These are phyloP conservation scores for Drosophila buzzatii DNA, from an alignment of 2,888 invertebrate species.

Conservation along the genomic window DNA sequence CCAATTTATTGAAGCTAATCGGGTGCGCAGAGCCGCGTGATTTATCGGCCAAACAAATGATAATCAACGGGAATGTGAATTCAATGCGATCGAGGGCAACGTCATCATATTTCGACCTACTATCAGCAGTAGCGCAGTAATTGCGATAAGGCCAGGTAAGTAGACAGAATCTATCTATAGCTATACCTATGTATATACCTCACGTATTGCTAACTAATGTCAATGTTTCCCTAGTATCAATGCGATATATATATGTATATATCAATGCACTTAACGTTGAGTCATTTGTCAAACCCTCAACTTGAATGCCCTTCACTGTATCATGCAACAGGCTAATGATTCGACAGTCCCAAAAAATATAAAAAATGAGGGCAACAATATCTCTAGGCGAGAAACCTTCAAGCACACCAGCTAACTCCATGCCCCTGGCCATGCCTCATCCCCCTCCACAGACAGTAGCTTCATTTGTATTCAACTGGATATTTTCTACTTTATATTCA, in stretches of 20 bases:
- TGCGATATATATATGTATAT: slow-evolving; percentile 2
- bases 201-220: not conserved
- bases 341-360: slow-evolving; percentile 13
- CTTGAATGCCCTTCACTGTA: slow-evolving; percentile 18
- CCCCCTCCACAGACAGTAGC: not conserved
- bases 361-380: not conserved
- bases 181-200: not conserved
- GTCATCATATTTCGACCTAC: slow-evolving; percentile 29
- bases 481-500: slow-evolving; percentile 8
- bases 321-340: slow-evolving; percentile 45
- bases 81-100: slow-evolving; percentile 17
- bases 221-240: not conserved
- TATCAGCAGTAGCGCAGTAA: slow-evolving; percentile 36
- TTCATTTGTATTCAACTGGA: slow-evolving; percentile 44
- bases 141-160: slow-evolving; percentile 37
- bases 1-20: slow-evolving; percentile 58
- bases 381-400: slow-evolving; percentile 12
- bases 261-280: slow-evolving; percentile 49
- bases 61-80: slow-evolving; percentile 24
- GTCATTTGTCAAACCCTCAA: slow-evolving; percentile 36
- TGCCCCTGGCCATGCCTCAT: not conserved
- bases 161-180: slow-evolving; percentile 12
- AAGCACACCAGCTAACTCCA: not conserved
- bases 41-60: slow-evolving; percentile 50
- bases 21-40: slow-evolving; percentile 48